Base-by-base conservation (phyloP, 2,888 invertebrate species). In the Cheiracanthium punctorium region DNA sequence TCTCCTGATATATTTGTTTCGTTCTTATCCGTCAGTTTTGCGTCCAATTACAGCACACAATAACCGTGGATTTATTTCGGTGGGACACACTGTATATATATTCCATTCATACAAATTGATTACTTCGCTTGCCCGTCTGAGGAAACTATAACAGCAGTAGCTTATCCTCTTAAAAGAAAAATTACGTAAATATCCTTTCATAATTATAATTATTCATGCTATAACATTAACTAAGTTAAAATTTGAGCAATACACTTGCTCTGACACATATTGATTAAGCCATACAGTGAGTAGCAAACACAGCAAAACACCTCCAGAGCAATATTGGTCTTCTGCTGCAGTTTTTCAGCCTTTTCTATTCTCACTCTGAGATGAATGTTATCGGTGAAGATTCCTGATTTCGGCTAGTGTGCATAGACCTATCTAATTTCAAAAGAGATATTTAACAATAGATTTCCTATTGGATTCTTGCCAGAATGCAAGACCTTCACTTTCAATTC, bases 381-480 rank as follows among this genome's bases (percentile, higher is more conserved):
- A 58, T 58, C 58, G 58, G 58, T 58, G 7, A 58, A 58, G 58
- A 58, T 58, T 24, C 58, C 58, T 17, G 58, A 58, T 58, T 58
- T 58, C 17, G 24, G 58, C 58, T 24, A n/a, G n/a, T 58, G 2
- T 58, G 58, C 20, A 58, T n/a, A 58, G 58, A 24, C 20, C 4
- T 24, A 58, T 58, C 58, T 58, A 58, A 58, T 58, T 58, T 58
- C 24, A 58, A 58, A 58, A 58, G 20, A 24, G 58, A 58, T 58
- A 24, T 58, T 58, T 58, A 24, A 58, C 24, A 58, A 58, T 58
- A 24, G 58, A 58, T 58, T 58, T 58, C 58, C 58, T 58, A 58
- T 58, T 58, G 58, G 58, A 20, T 5, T 24, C 58, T 58, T 58
- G 58, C 58, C 58, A 58, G 58, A 5, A 0, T 58, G 24, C 20